Base-by-base conservation (phyloP, 2,888 invertebrate genomes). In the Chloroclysta siterata region DNA sequence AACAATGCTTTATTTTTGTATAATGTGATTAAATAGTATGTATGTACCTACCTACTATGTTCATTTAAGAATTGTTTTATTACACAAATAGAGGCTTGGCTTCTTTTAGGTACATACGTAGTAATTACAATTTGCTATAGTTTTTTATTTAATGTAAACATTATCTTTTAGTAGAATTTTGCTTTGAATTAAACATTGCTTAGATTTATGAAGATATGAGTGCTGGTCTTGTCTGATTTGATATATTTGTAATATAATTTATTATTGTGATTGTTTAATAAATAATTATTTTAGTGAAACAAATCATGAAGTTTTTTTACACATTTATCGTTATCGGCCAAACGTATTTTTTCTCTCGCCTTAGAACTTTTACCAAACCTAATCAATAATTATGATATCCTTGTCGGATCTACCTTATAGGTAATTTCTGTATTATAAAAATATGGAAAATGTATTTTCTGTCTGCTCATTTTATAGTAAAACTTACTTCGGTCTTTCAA, bases 1-100 rank as follows among this genome's bases (percentile, higher is more conserved):
- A 84, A 87, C 86, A 81, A 88, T 89, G 92, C 90, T 92, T 92
- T 92, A 91, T 88, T 91, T 88, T 89, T 90, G 1, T 33, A 85
- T 90, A 90, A 91, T 91, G 92, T 91, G 91, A 91, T 91, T 88
- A 88, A 80, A 69, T 88, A 84, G 78, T 83, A 78, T 82, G 79
- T 83, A 79, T 81, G 78, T 83, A 79, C 81, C 78, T 83, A 79
- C 81, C 84, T 22, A 22, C 22, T 3, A 87, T 83, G 85, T 85
- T 72, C 65, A 70, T 69, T 44, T 83, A 83, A 22, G 63, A 65
- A 36, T 64, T 68, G 69, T 79, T 81, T 82, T 81, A 82, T 84
- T 83, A 80, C 77, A 83, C 77, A 77, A 77, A 80, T 70, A 73
- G 83, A 82, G 84, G 88, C 87, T 76, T 80, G 81, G 89, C 87